These are phyloP conservation scores for Trilocha varians DNA, from an alignment of 2,888 invertebrate genomes.

Conservation along the genomic window DNA sequence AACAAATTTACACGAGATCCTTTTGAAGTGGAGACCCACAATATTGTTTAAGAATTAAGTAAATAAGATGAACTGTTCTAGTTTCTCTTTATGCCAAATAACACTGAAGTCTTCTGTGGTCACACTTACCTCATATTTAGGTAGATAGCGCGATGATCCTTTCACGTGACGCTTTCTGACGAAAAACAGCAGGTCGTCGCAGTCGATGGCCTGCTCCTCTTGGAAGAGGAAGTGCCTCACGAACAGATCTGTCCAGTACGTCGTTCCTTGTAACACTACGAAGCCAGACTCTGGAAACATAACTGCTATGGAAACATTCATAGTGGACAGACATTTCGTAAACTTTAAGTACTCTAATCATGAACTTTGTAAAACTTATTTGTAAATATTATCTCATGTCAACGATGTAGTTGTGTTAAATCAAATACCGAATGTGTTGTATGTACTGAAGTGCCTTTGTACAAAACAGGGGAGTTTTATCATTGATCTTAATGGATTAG, in stretches of 20 bases:
- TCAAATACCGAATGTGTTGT: background rate
- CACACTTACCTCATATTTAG: conserved; percentile 90
- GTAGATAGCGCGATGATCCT: conserved; percentile 88
- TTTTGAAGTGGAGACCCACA: too few relatives aligned
- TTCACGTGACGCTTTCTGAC: conserved; percentile 94
- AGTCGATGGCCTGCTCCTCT: conserved; percentile 89
- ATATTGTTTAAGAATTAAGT: too few relatives aligned
- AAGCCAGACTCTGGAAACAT: conserved; percentile 85
- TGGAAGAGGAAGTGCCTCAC: conserved; percentile 94
- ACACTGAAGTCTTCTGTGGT: background rate
- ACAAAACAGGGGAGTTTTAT: background rate
- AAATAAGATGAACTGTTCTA: background rate
- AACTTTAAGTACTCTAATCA: background rate
- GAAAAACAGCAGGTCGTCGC: conserved; percentile 96
- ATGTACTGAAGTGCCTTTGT: conserved; percentile 1
- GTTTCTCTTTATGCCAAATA: background rate
- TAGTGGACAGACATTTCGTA: background rate
- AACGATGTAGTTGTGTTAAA: conserved; percentile 6
- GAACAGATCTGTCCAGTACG: conserved; percentile 97
- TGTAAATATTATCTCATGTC: background rate
- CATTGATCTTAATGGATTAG: background rate
- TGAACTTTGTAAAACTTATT: background rate
- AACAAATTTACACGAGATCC: too few relatives aligned
- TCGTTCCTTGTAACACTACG: conserved; percentile 92
- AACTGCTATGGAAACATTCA: background rate